Percentiles rank a stretch among this genome's conserved stretches.
Evolutionary conservation across 2,888 invertebrate species (phyloP).

Genomic region (Plebejus anna): DNA sequence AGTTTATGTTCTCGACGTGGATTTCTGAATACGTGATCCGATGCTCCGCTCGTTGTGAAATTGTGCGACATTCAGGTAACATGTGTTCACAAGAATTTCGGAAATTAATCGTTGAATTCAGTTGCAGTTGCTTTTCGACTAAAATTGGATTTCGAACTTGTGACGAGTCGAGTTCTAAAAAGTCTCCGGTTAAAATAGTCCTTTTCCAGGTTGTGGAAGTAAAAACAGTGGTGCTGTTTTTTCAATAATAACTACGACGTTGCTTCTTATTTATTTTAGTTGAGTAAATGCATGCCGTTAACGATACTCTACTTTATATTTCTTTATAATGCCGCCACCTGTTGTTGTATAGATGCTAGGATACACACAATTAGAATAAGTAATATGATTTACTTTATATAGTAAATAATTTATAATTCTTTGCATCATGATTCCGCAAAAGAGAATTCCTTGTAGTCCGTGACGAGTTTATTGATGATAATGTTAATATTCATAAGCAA

Average conservation of each 20-base stretch:
- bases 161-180: conserved; percentile 8
- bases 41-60: conserved; percentile 64
- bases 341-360: neutral
- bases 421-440: conserved; percentile 35
- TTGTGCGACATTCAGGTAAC: conserved; percentile 59
- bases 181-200: neutral
- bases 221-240: neutral
- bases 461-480: conserved; percentile 37
- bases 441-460: conserved; percentile 37
- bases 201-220: neutral
- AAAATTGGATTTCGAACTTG: conserved; percentile 7
- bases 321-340: conserved; percentile 26
- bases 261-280: too few species aligned
- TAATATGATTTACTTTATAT: conserved; percentile 25
- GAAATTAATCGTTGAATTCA: neutral
- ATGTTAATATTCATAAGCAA: conserved; percentile 35
- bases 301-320: neutral
- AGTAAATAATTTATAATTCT: conserved; percentile 29
- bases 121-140: neutral
- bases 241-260: neutral
- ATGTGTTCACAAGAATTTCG: conserved; percentile 25
- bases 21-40: conserved; percentile 75
- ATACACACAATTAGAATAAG: conserved; percentile 21
- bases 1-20: conserved; percentile 76
- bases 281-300: too few species aligned